Conservation (phyloP, 2,113 vertebrate species). For the Prolemur simus region DNA sequence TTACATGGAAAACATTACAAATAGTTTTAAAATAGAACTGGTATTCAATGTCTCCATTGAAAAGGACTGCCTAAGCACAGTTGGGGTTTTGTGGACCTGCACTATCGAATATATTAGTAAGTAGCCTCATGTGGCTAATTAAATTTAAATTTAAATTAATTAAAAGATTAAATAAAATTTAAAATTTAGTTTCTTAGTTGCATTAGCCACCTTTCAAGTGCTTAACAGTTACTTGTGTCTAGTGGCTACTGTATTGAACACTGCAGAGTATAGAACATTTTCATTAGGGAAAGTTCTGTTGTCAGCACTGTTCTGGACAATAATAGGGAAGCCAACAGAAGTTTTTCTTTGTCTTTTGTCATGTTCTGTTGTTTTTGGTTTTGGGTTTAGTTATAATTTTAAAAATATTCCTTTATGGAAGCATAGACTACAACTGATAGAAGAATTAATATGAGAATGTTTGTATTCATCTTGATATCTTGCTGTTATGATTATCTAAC, state of each 20-base stretch:
- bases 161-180: constrained; percentile 58
- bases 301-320: not conserved
- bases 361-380: not conserved
- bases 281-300: not conserved
- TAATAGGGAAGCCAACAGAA: not conserved
- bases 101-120: not conserved
- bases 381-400: not conserved
- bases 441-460: not conserved
- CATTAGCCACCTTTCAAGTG: not conserved
- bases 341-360: not conserved
- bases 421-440: not conserved
- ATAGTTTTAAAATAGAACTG: constrained; percentile 45
- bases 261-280: not conserved
- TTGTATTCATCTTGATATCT: not conserved
- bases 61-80: constrained; percentile 19
- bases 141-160: constrained; percentile 59
- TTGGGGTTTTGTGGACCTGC: not conserved
- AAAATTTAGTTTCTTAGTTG: not conserved
- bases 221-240: not conserved
- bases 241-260: not conserved
- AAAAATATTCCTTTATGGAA: not conserved
- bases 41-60: not conserved
- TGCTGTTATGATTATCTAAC: not conserved
- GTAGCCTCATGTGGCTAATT: constrained; percentile 62
- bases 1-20: constrained; percentile 64